A percentile compares a stretch with the other conserved stretches of the same genome.
Conservation (phyloP, 2,797 vertebrate genomes). For the Spinibarbus caldwelli region DNA sequence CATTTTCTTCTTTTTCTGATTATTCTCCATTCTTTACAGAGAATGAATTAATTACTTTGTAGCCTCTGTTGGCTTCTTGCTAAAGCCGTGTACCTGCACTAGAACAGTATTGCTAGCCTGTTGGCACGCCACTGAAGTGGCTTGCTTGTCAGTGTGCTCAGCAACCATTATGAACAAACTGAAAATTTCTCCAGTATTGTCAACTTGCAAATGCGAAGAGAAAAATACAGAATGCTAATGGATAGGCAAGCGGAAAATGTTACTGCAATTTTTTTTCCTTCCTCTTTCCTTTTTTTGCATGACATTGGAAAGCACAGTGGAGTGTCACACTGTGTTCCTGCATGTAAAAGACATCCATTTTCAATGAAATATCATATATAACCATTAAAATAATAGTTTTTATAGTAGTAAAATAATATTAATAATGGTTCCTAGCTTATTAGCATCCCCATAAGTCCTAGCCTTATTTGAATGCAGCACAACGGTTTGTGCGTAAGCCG, state of each 20-base stretch:
- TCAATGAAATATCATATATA: slow-evolving; percentile 42
- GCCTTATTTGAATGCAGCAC: slow-evolving; percentile 31
- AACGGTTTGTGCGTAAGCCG: slow-evolving; percentile 4
- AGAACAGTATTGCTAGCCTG: slow-evolving; percentile 89
- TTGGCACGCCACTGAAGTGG: slow-evolving; percentile 87
- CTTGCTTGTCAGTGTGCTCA: slow-evolving; percentile 91
- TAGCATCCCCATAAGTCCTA: neutral
- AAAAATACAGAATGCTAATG: slow-evolving; percentile 51
- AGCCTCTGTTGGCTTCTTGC: slow-evolving; percentile 86
- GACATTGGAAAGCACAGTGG: slow-evolving; percentile 79
- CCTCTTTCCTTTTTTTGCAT: slow-evolving; percentile 74
- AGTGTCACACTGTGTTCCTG: slow-evolving; percentile 80
- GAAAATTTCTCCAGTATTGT: slow-evolving; percentile 95
- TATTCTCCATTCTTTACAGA: slow-evolving; percentile 81
- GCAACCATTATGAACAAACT: slow-evolving; percentile 86
- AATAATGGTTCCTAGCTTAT: neutral
- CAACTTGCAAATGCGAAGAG: slow-evolving; percentile 97
- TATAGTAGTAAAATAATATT: slow-evolving; percentile 8
- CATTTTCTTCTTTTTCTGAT: slow-evolving; percentile 67
- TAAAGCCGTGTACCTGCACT: slow-evolving; percentile 90
- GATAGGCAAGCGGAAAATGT: slow-evolving; percentile 69
- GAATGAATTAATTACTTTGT: slow-evolving; percentile 86
- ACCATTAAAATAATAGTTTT: neutral
- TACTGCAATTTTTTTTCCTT: slow-evolving; percentile 66
- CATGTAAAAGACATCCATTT: slow-evolving; percentile 72